Evolutionary conservation across 1,140 invertebrate species (phyloP).

Genomic region (Hycleus cichorii): DNA sequence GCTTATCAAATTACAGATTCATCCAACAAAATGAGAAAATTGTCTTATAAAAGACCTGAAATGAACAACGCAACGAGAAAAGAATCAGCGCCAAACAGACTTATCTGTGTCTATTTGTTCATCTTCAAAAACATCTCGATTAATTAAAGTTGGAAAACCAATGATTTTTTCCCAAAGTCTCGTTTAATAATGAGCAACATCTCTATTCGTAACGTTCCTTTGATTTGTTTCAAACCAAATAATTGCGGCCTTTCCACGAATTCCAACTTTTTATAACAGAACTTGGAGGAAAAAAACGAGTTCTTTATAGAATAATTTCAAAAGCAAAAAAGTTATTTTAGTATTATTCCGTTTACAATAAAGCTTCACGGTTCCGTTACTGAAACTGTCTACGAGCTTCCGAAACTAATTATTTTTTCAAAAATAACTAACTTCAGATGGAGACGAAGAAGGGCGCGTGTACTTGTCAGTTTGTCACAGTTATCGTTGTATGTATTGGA

Average conservation of each 20-base stretch:
- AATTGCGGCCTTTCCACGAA: too few relatives aligned
- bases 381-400: conserved; percentile 12
- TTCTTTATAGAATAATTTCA: too few relatives aligned
- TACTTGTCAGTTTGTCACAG: not conserved
- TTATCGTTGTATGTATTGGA: not conserved
- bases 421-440: conserved; percentile 15
- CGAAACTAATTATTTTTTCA: conserved; percentile 31
- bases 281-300: too few relatives aligned
- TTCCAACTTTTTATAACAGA: too few relatives aligned
- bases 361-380: not conserved
- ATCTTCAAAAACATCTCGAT: conserved; percentile 7
- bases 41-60: too few relatives aligned
- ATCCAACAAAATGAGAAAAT: too few relatives aligned
- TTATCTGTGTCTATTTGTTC: not conserved
- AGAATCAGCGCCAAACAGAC: not conserved
- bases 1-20: conserved; percentile 11
- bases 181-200: too few relatives aligned
- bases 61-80: not conserved
- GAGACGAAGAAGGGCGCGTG: not conserved
- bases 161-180: not conserved
- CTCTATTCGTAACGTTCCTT: too few relatives aligned
- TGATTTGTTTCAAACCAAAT: too few relatives aligned
- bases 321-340: too few relatives aligned
- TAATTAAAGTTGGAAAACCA: conserved; percentile 14
- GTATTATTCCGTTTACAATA: too few relatives aligned